phyloP scores from a whole-genome alignment of 2,888 invertebrate species.

The Sympetrum striolatum region DNA sequence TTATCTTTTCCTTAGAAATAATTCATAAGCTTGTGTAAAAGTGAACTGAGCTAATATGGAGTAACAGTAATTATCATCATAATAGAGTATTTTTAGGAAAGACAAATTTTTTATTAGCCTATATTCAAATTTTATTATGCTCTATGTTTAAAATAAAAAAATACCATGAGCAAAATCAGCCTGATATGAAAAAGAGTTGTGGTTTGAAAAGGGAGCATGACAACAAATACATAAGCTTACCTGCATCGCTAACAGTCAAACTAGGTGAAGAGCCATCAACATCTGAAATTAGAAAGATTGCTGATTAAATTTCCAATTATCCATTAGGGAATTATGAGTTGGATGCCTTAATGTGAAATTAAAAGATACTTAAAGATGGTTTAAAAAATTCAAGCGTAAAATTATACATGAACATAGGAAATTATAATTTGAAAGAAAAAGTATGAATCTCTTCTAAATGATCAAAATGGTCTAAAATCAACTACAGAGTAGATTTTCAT shows the following conservation, averaged over 20 bases:
- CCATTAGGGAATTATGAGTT: neutral
- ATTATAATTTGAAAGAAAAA: neutral
- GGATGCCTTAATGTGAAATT: neutral
- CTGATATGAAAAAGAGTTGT: neutral
- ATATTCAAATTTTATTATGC: too few relatives aligned
- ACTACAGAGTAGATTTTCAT: too few relatives aligned
- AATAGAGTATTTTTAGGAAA: too few relatives aligned
- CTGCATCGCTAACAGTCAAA: slow-evolving; percentile 52
- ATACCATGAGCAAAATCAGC: neutral
- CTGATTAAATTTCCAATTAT: neutral
- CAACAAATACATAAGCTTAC: slow-evolving; percentile 48
- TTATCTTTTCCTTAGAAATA: too few relatives aligned
- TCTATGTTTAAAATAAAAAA: too few relatives aligned
- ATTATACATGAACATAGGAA: neutral
- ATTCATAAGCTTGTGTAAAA: too few relatives aligned
- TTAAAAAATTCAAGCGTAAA: neutral
- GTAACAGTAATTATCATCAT: too few relatives aligned
- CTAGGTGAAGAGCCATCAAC: slow-evolving; percentile 56
- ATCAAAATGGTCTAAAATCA: neutral
- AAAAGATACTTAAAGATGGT: neutral
- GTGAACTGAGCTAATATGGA: too few relatives aligned
- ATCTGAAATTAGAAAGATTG: slow-evolving; percentile 50
- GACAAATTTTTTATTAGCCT: too few relatives aligned
- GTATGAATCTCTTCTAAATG: neutral
- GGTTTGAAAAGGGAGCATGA: neutral